Percentiles rank a stretch among this genome's conserved stretches.
Evolutionary conservation across 2,888 invertebrate species (phyloP).

Genomic region (Halictus ligatus): DNA sequence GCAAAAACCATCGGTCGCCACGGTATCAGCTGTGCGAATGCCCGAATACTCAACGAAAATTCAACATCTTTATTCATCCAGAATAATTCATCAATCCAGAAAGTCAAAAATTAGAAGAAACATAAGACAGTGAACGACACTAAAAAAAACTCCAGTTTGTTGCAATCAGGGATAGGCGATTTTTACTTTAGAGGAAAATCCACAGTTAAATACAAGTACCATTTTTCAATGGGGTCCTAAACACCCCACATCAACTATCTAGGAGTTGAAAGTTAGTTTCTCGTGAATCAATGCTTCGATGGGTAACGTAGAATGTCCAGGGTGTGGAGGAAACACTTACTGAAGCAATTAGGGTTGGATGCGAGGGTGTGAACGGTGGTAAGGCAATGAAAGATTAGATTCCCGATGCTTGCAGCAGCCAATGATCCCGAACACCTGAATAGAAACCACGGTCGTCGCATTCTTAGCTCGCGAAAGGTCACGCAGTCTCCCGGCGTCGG

Average conservation of each 20-base stretch:
- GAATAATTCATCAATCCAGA: no score
- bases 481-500: slow-evolving; percentile 47
- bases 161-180: not conserved
- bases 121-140: no score
- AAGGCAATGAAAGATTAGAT: slow-evolving; percentile 24
- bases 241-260: not conserved
- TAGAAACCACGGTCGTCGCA: slow-evolving; percentile 59
- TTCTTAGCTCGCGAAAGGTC: slow-evolving; percentile 69
- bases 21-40: no score
- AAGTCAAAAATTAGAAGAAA: no score
- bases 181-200: not conserved
- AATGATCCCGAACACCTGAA: slow-evolving; percentile 57
- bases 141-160: not conserved
- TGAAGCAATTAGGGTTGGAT: not conserved
- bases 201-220: not conserved
- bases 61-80: no score
- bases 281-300: not conserved
- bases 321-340: not conserved
- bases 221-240: not conserved
- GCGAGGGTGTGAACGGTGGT: not conserved
- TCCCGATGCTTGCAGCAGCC: slow-evolving; percentile 19
- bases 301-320: not conserved
- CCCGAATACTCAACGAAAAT: no score
- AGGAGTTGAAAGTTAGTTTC: not conserved
- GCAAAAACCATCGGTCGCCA: no score